Conservation (phyloP, 2,888 invertebrate genomes). For the Drosophila kanekoi region DNA sequence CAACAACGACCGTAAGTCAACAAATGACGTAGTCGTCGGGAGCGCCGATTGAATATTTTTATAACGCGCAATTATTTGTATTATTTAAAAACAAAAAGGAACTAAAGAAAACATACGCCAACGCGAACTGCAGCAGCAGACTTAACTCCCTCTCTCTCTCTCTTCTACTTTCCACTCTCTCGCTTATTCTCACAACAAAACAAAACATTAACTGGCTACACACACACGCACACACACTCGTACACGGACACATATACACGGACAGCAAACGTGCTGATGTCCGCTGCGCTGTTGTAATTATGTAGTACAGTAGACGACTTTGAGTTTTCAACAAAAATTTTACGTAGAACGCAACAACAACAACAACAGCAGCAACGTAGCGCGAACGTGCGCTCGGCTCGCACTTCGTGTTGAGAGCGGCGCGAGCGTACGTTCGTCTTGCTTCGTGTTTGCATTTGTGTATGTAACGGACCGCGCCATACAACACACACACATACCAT, state of each 20-base stretch:
- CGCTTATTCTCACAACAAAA: constrained; percentile 70
- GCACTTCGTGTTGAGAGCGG: constrained; percentile 27
- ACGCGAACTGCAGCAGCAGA: constrained; percentile 46
- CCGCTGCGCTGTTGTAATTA: constrained; percentile 68
- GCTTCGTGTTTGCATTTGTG: constrained; percentile 47
- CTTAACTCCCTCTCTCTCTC: constrained; percentile 28
- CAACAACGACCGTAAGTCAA: constrained; percentile 20
- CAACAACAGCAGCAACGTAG: constrained; percentile 38
- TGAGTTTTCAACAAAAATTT: constrained; percentile 77
- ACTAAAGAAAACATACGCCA: constrained; percentile 43
- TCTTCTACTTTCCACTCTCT: constrained; percentile 24
- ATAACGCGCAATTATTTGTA: constrained; percentile 54
- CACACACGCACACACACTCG: constrained; percentile 26
- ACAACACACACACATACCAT: constrained; percentile 18
- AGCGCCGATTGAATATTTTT: constrained; percentile 48
- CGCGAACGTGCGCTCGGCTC: constrained; percentile 29
- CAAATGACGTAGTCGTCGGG: constrained; percentile 31
- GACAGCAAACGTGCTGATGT: constrained; percentile 57
- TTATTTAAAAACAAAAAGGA: constrained; percentile 42
- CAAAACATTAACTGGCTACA: constrained; percentile 71
- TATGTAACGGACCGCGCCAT: constrained; percentile 52
- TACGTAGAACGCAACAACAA: constrained; percentile 59
- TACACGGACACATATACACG: constrained; percentile 19
- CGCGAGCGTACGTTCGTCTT: constrained; percentile 23
- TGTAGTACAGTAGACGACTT: constrained; percentile 79